These are phyloP conservation scores for Himalopsyche phryganea DNA, from an alignment of 1,140 invertebrate species.

Conservation along the genomic window DNA sequence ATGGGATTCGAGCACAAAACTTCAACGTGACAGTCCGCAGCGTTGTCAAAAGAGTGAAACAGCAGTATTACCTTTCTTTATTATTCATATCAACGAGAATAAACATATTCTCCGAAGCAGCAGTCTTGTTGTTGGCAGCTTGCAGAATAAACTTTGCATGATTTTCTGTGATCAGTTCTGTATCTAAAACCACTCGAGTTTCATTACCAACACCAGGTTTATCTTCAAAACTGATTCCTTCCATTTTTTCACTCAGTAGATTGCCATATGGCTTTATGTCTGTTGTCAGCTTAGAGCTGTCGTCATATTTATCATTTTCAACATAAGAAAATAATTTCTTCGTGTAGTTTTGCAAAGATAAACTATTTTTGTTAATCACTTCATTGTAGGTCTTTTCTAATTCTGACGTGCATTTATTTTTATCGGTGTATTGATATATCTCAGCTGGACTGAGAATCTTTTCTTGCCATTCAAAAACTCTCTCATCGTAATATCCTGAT, in stretches of 20 bases:
- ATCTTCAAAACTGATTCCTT: constrained; percentile 2
- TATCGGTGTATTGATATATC: constrained; percentile 38
- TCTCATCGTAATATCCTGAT: constrained; percentile 37
- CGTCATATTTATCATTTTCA: constrained; percentile 39
- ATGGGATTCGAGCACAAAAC: too few relatives aligned
- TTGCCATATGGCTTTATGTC: background rate
- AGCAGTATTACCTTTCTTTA: constrained; percentile 21
- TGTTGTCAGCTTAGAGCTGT: constrained; percentile 2
- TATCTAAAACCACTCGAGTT: background rate
- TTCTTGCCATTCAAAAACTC: constrained; percentile 46
- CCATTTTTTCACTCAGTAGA: background rate
- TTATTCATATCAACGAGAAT: constrained; percentile 32
- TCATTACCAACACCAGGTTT: background rate
- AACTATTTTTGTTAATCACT: constrained; percentile 34
- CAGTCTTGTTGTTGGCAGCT: too few relatives aligned
- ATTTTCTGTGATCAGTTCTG: background rate
- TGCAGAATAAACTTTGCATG: background rate
- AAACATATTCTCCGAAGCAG: constrained; percentile 13
- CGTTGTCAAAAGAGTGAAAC: too few relatives aligned
- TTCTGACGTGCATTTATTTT: constrained; percentile 40
- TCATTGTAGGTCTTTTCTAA: constrained; percentile 39
- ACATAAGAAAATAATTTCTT: constrained; percentile 41
- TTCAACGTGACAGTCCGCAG: too few relatives aligned
- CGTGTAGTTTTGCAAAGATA: constrained; percentile 33
- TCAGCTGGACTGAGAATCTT: constrained; percentile 44